Evolutionary conservation across 2,797 vertebrate species (phyloP), one percentile per base, ranked within the genome.

Genomic region (Sebastes minor): DNA sequence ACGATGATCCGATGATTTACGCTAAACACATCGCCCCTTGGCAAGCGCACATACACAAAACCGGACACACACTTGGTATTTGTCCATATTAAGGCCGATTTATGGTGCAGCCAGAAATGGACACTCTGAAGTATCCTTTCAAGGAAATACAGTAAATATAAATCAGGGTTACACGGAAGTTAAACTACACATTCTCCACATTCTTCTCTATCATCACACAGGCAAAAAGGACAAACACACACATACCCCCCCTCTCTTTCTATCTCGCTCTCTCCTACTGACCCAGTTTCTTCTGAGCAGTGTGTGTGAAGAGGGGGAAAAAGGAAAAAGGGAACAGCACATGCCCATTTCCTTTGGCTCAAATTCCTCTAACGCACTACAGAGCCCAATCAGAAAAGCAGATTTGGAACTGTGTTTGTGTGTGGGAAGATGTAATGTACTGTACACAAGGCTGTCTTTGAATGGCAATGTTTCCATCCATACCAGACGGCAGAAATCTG

Each of bases 221-320:
- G 72, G 69, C 65, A 88, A 86, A 42, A 90, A 84, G 80, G 76
- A 85, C 87, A 87, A 91, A 88, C 77, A 81, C 46, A 32, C 35
- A 28, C 68, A 7, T 20, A 28, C 65, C n/a, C 35, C 13, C 55
- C 20, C 38, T 13, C 63, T 63, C 64, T 63, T 18, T 76, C 65
- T 67, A 79, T 46, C 83, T 59, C 16, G 5, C 56, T 66, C 78
- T 88, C 90, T 90, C 81, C 88, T 69, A 88, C 91, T 94, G 94
- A 95, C 94, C 93, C 92, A 94, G 71, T 91, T 95, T 93, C 86
- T 80, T 65, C 59, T 61, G 76, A 89, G 87, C 86, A 66, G 80
- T 70, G 75, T 91, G 75, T 91, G 88, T 84, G 84, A 81, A 82
- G 76, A 76, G 81, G 71, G 59, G 59, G 81, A 76, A 75, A 89